Conservation (phyloP, 2,113 vertebrate species). For the Mormyrus iriodes region DNA sequence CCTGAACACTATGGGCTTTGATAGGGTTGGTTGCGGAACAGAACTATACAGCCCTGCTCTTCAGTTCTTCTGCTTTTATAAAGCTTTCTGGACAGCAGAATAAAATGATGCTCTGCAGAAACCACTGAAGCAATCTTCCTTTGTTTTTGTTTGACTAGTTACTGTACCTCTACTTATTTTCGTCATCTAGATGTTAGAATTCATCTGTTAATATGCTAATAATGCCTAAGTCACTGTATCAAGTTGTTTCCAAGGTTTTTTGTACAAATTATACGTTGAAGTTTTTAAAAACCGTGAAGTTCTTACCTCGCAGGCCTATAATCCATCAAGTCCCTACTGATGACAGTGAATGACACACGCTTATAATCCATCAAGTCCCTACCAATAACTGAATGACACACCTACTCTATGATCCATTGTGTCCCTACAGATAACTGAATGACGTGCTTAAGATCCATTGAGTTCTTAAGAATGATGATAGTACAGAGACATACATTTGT, state of each 20-base stretch:
- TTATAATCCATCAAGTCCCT: background rate
- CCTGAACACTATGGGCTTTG: conserved; percentile 71
- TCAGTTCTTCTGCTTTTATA: conserved; percentile 37
- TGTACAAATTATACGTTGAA: no score
- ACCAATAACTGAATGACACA: background rate
- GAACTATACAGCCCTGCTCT: conserved; percentile 50
- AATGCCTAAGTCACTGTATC: background rate
- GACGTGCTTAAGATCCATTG: background rate
- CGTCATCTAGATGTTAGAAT: background rate
- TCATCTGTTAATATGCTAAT: background rate
- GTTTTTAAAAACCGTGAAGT: no score
- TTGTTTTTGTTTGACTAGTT: background rate
- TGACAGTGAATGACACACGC: background rate
- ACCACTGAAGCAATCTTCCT: background rate
- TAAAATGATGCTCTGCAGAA: background rate
- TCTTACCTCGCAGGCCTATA: no score
- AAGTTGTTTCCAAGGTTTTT: background rate
- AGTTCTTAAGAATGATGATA: background rate
- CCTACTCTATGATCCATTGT: background rate
- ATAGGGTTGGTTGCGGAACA: conserved; percentile 42
- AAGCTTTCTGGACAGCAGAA: conserved; percentile 23
- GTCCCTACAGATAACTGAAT: background rate
- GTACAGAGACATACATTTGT: background rate
- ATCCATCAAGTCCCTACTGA: no score
- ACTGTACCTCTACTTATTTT: background rate